Evolutionary conservation across 1,140 invertebrate genomes (phyloP).

Genomic region (Bombus huntii): DNA sequence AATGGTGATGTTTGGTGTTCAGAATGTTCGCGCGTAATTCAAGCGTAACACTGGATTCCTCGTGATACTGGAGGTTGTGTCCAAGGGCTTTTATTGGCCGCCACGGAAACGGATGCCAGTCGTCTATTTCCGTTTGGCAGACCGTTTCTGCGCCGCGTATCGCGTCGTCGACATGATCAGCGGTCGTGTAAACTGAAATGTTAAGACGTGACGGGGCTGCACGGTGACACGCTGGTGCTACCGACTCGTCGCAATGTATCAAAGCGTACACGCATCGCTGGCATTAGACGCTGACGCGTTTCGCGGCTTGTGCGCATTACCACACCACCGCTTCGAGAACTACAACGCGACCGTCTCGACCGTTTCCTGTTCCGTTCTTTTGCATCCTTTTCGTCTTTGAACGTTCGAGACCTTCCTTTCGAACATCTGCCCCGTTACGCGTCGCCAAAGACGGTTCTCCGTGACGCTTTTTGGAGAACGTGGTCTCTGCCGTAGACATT

Average conservation of each 20-base stretch:
- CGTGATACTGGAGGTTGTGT: not conserved
- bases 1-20: too few species aligned
- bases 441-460: too few species aligned
- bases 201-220: constrained; percentile 76
- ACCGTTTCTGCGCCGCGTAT: constrained; percentile 37
- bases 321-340: not conserved
- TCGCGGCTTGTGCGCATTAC: too few species aligned
- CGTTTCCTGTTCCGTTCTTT: constrained; percentile 28
- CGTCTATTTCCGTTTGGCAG: constrained; percentile 54
- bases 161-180: constrained; percentile 76
- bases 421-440: not conserved
- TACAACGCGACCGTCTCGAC: not conserved
- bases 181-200: constrained; percentile 81
- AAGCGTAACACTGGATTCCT: not conserved
- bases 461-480: not conserved
- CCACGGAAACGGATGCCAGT: constrained; percentile 15
- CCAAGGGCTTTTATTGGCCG: constrained; percentile 25
- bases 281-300: constrained; percentile 63
- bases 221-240: constrained; percentile 72
- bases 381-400: not conserved
- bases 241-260: constrained; percentile 77
- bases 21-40: not conserved
- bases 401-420: too few species aligned
- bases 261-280: constrained; percentile 75
- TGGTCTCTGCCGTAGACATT: not conserved